Evolutionary conservation across 1,140 invertebrate species (phyloP), one percentile per base, ranked within the genome.

Genomic region (Campodea augens): DNA sequence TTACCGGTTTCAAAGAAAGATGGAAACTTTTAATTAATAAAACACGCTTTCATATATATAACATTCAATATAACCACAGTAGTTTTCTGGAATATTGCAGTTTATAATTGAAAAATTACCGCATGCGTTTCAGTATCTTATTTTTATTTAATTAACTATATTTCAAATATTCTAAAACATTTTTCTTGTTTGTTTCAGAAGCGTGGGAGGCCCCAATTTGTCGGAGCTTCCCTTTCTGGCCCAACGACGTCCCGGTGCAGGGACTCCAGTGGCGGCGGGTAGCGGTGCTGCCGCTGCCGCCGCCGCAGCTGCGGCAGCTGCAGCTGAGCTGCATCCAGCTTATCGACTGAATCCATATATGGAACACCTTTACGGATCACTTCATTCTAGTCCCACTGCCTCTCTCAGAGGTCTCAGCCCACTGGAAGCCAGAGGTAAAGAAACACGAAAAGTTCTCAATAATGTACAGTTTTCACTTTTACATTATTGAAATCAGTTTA

Each of bases 271-370:
- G 36, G 39, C 57, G 59, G 58, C 60, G 12, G 60, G 60, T 25
- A 59, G 63, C 40, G 60, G 60, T 19, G 59, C 58, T 36, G 55
- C 60, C 39, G 52, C 58, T 25, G 53, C 56, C 25, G 46, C 58
- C 39, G 55, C 60, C 32, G 54, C 57, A 10, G 27, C 27, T 10
- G 27, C 38, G 7, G 18, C 13, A 21, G 51, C 46, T 41, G 50
- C 44, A 38, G 36, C n/a, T 32, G 69, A 71, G 46, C 63, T 72
- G 48, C 73, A 71, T 57, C 68, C 71, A 32, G 70, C 73, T 15
- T 77, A 76, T 58, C 63, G 74, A 51, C 66, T 77, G 53, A 72
- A 72, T 22, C 71, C 73, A 46, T 77, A 77, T 58, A 73, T 77
- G 70, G 74, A 77, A 60, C 73, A 75, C 54, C 64, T 77, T 20